Base-by-base conservation (phyloP, 2,797 vertebrate species). In the Otolemur crassicaudatus region DNA sequence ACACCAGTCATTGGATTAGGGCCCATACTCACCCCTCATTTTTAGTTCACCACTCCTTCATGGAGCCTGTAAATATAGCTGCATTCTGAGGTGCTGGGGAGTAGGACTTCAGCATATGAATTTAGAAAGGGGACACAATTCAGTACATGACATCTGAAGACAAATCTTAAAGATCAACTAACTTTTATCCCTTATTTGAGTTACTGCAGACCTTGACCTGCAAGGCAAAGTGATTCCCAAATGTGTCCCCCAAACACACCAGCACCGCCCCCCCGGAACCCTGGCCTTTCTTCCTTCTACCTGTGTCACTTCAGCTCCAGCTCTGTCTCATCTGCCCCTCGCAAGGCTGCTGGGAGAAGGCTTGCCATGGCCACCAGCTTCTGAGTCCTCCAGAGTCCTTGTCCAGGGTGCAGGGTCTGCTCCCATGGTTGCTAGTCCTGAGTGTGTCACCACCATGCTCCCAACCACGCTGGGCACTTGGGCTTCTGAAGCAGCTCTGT, bases 231-330 rank as follows among this genome's bases (percentile, higher is more conserved):
- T 23, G 31, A 19, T 29, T 60, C 37, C 29, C 6, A 49, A 63
- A 31, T 40, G 5, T 31, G 27, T 69, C 14, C 40, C 16, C 14
- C 31, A 7, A 65, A 23, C 10, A 27, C 17, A 53, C 0, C 3
- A 10, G 65, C 4, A 12, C 34, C 20, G 14, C 3, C 29, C 3
- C 7, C 17, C 72, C 3, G 0, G 1, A 6, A 5, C 2, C 17
- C 25, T 7, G 7, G 58, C 53, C 29, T 60, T 49, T 6, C 29
- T 56, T 72, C 25, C 23, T 60, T 6, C 22, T 69, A 37, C 60
- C 7, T 60, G 31, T 67, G 23, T 49, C 11, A 37, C 43, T 88
- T 73, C 22, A 87, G 77, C 60, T 91, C 46, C 27, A 72, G 9
- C 65, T 86, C 49, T 0, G 0, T n/a, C 20, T 9, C 60, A 82